Evolutionary conservation across 2,797 vertebrate species (phyloP), one percentile per base, ranked within the genome.

Genomic region (Silurus lanzhouensis): DNA sequence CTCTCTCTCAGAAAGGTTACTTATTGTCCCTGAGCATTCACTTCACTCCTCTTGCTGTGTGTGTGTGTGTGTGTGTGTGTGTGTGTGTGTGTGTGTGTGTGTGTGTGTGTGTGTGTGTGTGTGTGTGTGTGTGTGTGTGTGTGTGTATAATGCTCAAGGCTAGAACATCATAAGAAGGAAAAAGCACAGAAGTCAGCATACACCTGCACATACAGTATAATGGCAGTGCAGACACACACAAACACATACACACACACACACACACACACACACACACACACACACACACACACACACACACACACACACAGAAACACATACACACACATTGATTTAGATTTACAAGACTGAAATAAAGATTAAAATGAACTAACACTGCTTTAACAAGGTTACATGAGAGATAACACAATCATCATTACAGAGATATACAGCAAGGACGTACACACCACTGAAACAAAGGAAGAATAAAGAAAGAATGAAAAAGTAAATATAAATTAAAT

Each of bases 341-440:
- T 19, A 57, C 19, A 55, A 31, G 25, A 76, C 74, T 57, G 74
- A 58, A 76, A 76, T 76, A 76, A 76, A 76, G 52, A 76, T 31
- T 58, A 76, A 76, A 76, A 76, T 58, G 74, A 27, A 58, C 15
- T 57, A 76, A 57, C 14, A 27, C 48, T 31, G n/a, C 3, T 20
- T 57, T 76, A 76, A 76, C 13, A 3, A 76, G 14, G n/a, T 76
- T 57, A 57, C 48, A 76, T 13, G 52, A 76, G 72, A 27, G 72
- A 25, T 57, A 76, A 25, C 46, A 9, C 14, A 57, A 27, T 57
- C 15, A 76, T 76, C 6, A 19, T 9, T n/a, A 52, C 12, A n/a
- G 38, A 71, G 7, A 44, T 31, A n/a, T 20, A 48, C 9, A 48
- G 17, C 13, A 46, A 8, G 44, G 17, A 1, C 14, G 17, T 1